Evolutionary conservation across 2,797 vertebrate genomes (phyloP), one percentile per base, ranked within the genome.

Genomic region (Anomalospiza imberbis): DNA sequence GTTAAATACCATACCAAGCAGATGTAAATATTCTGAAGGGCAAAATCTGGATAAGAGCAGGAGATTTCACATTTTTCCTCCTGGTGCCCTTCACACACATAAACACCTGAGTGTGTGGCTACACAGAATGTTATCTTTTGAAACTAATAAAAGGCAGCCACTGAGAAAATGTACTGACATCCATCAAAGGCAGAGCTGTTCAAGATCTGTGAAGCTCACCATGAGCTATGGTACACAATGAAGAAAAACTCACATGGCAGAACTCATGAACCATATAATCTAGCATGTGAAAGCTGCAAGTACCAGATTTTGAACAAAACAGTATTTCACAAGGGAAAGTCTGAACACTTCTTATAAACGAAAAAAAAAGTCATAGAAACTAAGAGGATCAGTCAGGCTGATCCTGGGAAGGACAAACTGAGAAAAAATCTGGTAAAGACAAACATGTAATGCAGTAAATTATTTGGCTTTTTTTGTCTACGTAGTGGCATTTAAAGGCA

Each of bases 91-190:
- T 96, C 86, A 88, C 73, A 96, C 79, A 89, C 74, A 77, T 50
- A 92, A 91, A 75, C 34, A 92, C 31, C 83, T 60, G 74, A 10
- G 6, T 82, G 55, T 89, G 65, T 85, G 87, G 76, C 71, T 95
- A 71, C 84, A 93, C 60, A 86, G 75, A 83, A 78, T 87, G 82
- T 89, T 97, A 96, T 96, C 94, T 97, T 98, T 97, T 92, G 88
- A 97, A 97, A 96, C 83, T 91, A 95, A 96, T 96, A 97, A 97
- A 97, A 97, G 85, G 68, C 97, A 97, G 87, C 74, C 92, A 93
- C 94, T 85, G 94, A 96, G 89, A 96, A 97, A 97, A 97, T 91
- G 85, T 91, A 88, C 88, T 82, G 92, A 91, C 94, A 95, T 97
- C 90, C 71, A 96, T 97, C 96, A 97, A 95, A 94, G 74, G 63